A percentile compares a stretch with the other conserved stretches of the same genome.
Evolutionary conservation across 2,797 vertebrate genomes (phyloP).

Genomic region (Gymnoscopelus braueri): DNA sequence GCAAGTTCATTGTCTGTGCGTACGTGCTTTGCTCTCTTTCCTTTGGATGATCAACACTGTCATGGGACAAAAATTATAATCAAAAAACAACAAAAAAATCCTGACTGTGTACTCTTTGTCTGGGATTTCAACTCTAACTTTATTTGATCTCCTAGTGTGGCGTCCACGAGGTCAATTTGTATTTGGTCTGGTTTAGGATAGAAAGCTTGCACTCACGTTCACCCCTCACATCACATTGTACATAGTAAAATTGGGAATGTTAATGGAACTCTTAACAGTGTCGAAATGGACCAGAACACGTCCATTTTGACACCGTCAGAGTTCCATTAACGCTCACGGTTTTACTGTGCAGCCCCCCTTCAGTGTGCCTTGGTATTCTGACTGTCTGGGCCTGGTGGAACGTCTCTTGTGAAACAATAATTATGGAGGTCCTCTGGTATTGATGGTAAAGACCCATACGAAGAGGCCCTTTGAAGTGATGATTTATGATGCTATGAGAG

Average conservation of each 20-base stretch:
- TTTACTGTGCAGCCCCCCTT: background rate
- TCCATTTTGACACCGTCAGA: too few species aligned
- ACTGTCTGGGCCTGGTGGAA: conserved; percentile 23
- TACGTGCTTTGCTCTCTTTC: conserved; percentile 20
- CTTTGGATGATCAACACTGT: conserved; percentile 14
- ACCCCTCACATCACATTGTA: background rate
- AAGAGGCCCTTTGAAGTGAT: conserved; percentile 57
- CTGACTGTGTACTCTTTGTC: conserved; percentile 37
- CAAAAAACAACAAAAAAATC: conserved; percentile 8
- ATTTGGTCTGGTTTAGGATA: conserved; percentile 37
- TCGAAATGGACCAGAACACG: too few species aligned
- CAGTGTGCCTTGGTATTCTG: conserved; percentile 3
- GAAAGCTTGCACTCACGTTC: conserved; percentile 21
- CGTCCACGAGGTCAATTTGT: conserved; percentile 26
- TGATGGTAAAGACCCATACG: conserved; percentile 32
- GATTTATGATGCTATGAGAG: conserved; percentile 62
- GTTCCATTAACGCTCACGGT: too few species aligned
- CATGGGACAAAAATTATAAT: background rate
- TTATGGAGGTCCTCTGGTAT: conserved; percentile 41
- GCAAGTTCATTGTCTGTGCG: conserved; percentile 1
- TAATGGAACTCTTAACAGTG: too few species aligned
- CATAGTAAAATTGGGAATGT: too few species aligned
- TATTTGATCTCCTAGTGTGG: conserved; percentile 44
- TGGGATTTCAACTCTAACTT: conserved; percentile 19
- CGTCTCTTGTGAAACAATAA: conserved; percentile 44